phyloP scores from a whole-genome alignment of 2,888 invertebrate species.

The Arctia plantaginis region DNA sequence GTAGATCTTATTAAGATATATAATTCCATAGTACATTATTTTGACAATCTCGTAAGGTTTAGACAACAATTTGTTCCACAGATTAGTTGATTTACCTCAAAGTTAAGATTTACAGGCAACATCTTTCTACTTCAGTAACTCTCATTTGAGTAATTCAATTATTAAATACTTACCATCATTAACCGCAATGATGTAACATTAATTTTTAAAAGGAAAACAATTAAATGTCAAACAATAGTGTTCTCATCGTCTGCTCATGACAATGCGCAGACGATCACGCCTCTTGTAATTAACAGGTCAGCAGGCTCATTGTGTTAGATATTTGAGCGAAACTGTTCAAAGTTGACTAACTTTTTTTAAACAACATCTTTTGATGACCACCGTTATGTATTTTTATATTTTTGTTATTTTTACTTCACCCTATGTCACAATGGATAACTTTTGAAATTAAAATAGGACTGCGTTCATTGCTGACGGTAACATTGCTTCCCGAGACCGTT shows the following conservation, averaged over 20 bases:
- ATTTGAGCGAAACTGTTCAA: constrained; percentile 27
- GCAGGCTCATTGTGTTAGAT: constrained; percentile 26
- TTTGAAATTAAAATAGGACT: not conserved
- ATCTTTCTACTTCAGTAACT: not conserved
- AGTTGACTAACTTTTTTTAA: not conserved
- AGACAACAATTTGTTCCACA: no score
- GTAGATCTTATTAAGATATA: no score
- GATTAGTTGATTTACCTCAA: no score
- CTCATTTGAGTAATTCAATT: not conserved
- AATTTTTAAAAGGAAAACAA: constrained; percentile 25
- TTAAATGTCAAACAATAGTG: constrained; percentile 31
- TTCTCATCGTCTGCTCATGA: constrained; percentile 23
- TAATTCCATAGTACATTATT: no score
- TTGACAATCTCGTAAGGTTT: no score
- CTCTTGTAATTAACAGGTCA: constrained; percentile 39
- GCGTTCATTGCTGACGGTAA: not conserved
- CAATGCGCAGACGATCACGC: constrained; percentile 24
- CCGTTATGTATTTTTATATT: not conserved
- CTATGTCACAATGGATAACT: not conserved
- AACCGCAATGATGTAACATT: constrained; percentile 8
- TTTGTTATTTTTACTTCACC: not conserved
- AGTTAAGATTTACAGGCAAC: no score
- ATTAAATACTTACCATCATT: not conserved
- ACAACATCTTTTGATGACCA: not conserved
- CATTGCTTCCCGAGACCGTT: not conserved